These are phyloP conservation scores for Tragelaphus scriptus DNA, from an alignment of 2,113 vertebrate genomes.

Conservation along the genomic window DNA sequence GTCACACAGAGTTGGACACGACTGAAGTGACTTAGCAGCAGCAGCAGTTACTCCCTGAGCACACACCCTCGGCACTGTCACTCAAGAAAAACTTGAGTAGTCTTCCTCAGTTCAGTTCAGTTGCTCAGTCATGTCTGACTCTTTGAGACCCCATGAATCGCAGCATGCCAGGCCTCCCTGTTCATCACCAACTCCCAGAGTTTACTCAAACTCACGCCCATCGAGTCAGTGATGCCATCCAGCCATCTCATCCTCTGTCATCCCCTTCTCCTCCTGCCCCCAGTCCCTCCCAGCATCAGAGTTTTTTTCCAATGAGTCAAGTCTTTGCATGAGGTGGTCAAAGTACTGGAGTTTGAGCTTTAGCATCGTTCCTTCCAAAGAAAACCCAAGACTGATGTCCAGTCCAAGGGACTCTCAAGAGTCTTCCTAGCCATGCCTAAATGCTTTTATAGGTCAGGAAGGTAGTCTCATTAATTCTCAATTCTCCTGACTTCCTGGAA, in stretches of 20 bases:
- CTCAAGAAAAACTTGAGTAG: not conserved
- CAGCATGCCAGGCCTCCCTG: not conserved
- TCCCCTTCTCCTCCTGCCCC: not conserved
- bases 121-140: not conserved
- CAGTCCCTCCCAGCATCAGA: not conserved
- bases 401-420: not conserved
- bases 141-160: fast-evolving
- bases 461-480: not conserved
- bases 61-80: not conserved
- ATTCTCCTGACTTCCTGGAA: not conserved
- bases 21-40: no score
- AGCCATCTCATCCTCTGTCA: not conserved
- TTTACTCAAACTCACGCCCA: not conserved
- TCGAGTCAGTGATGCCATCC: not conserved
- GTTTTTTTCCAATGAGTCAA: not conserved
- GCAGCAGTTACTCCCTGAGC: no score
- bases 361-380: not conserved
- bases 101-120: not conserved
- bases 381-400: not conserved
- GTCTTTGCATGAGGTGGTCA: not conserved
- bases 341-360: not conserved
- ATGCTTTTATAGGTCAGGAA: not conserved
- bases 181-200: not conserved
- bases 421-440: not conserved
- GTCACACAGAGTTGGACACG: no score